Evolutionary conservation across 2,888 invertebrate genomes (phyloP), one percentile per base, ranked within the genome.

Genomic region (Phania funesta): DNA sequence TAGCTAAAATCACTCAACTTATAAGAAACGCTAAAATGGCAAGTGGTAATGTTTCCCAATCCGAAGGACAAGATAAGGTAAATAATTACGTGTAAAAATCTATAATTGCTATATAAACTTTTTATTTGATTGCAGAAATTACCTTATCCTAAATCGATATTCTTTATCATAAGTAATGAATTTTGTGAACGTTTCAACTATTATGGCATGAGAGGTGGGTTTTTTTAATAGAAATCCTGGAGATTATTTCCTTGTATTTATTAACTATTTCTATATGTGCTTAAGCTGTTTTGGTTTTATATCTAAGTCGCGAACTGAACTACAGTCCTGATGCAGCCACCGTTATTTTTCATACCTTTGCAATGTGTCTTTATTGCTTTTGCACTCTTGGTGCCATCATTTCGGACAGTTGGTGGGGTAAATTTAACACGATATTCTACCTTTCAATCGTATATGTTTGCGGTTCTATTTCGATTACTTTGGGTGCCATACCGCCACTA

Each of bases 101-200:
- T 7, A 29, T 35, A 24, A n/a, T n/a, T n/a, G n/a, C n/a, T n/a
- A n/a, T n/a, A n/a, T 11, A 50, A 11, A 2, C 18, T 0, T 24
- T 13, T 8, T 3, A 29, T 16, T 22, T 1, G 1, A 13, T 68
- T 68, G 1, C 68, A 90, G 90, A 90, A 90, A 90, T 48, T 88
- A 8, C 90, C 89, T 0, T 91, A 90, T 88, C 98, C 98, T 0
- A 94, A 94, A 86, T 93, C 96, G 20, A 95, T 98, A 1, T 95
- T 96, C 88, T 96, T 98, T 90, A 98, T 99, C 87, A 93, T 99
- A 85, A 93, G 95, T 86, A 97, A 97, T 91, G 99, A 99, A 90
- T 98, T 98, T 91, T 99, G 98, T 91, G 98, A 99, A 91, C 93
- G 98, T 83, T 99, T 98, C 91, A 96, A 96, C 74, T 99, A 94